A percentile compares a stretch with the other conserved stretches of the same genome.
Evolutionary conservation across 37 sponge, comb jelly and placozoan genomes (phyloP).

Genomic region (Hexactinellida sp.): DNA sequence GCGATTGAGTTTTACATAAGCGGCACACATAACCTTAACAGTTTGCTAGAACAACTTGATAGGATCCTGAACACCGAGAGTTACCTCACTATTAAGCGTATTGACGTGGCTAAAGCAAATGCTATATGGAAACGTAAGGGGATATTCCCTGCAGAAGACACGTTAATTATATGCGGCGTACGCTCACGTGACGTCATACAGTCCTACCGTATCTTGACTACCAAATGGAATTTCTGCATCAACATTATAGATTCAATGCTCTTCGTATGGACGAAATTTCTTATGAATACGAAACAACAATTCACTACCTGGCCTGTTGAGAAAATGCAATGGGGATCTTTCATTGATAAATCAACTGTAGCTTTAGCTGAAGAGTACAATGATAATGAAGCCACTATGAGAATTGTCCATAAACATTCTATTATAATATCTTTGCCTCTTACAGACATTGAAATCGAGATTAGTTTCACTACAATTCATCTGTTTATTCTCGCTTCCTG

Average conservation of each 20-base stretch:
- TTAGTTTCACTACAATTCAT: not conserved
- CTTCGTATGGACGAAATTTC: not conserved
- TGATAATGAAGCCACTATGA: not conserved
- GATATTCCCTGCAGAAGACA: not conserved
- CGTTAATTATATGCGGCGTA: not conserved
- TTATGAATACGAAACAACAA: not conserved
- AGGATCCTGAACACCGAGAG: not conserved
- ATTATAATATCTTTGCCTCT: not conserved
- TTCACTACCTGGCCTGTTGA: not conserved
- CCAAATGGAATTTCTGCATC: not conserved
- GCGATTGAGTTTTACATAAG: not conserved
- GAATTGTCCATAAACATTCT: not conserved
- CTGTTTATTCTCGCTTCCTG: not conserved
- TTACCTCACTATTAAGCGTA: not conserved
- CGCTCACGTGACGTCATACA: not conserved
- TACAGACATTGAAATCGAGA: not conserved
- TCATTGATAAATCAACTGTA: not conserved
- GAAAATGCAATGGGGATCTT: not conserved
- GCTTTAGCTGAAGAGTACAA: not conserved
- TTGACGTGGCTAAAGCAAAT: not conserved
- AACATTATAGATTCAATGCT: not conserved
- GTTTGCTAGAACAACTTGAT: not conserved
- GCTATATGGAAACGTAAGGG: not conserved
- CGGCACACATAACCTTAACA: not conserved
- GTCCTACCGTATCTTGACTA: not conserved